phyloP scores from a whole-genome alignment of 2,113 vertebrate species.

The Rutilus rutilus region DNA sequence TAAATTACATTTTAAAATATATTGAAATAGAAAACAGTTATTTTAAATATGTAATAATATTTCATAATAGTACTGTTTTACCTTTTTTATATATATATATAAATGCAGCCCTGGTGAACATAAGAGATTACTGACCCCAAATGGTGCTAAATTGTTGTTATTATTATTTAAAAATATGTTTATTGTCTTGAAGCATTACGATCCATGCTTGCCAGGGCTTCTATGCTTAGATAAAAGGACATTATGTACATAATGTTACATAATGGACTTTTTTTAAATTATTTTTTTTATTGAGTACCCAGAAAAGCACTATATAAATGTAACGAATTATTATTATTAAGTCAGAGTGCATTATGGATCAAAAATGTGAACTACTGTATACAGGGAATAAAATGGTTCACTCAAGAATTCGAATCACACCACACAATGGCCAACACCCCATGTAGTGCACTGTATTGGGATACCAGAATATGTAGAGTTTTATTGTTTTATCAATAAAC shows the following conservation, averaged over 20 bases:
- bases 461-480: background rate
- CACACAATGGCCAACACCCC: background rate
- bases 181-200: background rate
- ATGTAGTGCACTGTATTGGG: background rate
- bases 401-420: background rate
- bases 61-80: background rate
- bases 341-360: background rate
- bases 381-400: background rate
- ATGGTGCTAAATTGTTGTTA: too few relatives aligned
- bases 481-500: background rate
- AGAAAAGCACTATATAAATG: too few relatives aligned
- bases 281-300: too few relatives aligned
- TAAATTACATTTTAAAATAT: too few relatives aligned
- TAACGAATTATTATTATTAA: too few relatives aligned
- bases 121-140: background rate
- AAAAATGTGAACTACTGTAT: background rate
- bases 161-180: background rate
- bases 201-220: background rate
- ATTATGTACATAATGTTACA: too few relatives aligned
- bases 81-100: background rate
- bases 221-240: too few relatives aligned
- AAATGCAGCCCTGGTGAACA: background rate
- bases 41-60: background rate
- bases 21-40: too few relatives aligned
- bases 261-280: too few relatives aligned